These are phyloP conservation scores for Drosophila bipectinata DNA, from an alignment of 1,140 invertebrate genomes.

Conservation along the genomic window DNA sequence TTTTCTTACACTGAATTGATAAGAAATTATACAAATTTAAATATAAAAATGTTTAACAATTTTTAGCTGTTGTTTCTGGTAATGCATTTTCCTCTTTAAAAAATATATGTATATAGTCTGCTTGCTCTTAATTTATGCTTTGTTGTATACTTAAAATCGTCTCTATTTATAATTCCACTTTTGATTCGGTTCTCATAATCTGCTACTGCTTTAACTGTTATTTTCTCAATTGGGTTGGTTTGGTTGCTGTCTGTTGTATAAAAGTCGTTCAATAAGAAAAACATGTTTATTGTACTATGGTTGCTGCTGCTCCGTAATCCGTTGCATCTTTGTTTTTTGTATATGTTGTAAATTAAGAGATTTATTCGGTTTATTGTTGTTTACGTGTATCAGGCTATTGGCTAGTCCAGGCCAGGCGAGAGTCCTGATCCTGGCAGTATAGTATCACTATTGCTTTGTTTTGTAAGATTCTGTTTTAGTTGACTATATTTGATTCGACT, in stretches of 20 bases:
- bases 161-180: constrained; percentile 34
- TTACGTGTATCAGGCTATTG: constrained; percentile 51
- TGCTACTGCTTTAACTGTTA: constrained; percentile 9
- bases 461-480: constrained; percentile 29
- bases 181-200: constrained; percentile 37
- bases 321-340: constrained; percentile 73
- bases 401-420: constrained; percentile 33
- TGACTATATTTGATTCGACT: constrained; percentile 35
- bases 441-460: constrained; percentile 76
- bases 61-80: constrained; percentile 70
- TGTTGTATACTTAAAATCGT: constrained; percentile 45
- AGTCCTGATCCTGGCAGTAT: constrained; percentile 42
- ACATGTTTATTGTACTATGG: constrained; percentile 80
- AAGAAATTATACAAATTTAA: constrained; percentile 77
- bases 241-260: constrained; percentile 56
- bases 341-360: constrained; percentile 67
- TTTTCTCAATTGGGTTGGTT: constrained; percentile 20
- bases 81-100: constrained; percentile 56
- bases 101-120: constrained; percentile 62
- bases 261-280: constrained; percentile 76
- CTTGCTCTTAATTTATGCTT: constrained; percentile 26
- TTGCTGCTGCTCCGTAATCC: constrained; percentile 69
- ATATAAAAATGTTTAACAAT: constrained; percentile 80
- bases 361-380: constrained; percentile 68
- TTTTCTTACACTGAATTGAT: constrained; percentile 61